A percentile compares a stretch with the other conserved stretches of the same genome.
Evolutionary conservation across 2,113 vertebrate genomes (phyloP).

Genomic region (Xenopus tropicalis): DNA sequence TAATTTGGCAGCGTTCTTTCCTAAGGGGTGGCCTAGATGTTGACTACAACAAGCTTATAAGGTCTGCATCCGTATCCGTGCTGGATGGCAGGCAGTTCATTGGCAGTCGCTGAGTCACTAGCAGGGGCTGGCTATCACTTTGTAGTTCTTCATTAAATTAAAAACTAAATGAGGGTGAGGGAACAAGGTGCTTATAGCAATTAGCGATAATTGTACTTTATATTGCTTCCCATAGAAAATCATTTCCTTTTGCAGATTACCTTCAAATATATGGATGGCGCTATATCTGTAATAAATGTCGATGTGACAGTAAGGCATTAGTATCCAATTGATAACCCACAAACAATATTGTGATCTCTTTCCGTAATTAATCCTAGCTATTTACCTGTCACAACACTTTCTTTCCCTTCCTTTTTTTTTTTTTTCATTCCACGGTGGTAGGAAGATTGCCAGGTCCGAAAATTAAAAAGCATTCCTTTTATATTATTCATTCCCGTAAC

Average conservation of each 20-base stretch:
- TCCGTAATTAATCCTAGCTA: constrained; percentile 73
- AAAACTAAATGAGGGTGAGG: constrained; percentile 2
- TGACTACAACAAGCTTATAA: too few species aligned
- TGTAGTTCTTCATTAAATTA: not conserved
- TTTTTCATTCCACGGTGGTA: constrained; percentile 65
- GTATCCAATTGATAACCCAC: constrained; percentile 71
- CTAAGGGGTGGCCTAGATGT: too few species aligned
- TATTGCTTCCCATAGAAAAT: constrained; percentile 46
- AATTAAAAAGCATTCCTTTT: constrained; percentile 91
- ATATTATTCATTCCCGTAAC: constrained; percentile 76
- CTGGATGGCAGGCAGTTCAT: too few species aligned
- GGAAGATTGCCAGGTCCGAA: constrained; percentile 86
- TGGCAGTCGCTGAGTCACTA: too few species aligned
- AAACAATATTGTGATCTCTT: constrained; percentile 72
- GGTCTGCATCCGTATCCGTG: too few species aligned
- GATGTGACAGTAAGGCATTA: constrained; percentile 67
- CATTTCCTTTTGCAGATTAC: constrained; percentile 56
- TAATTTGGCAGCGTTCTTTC: too few species aligned
- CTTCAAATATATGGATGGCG: constrained; percentile 57
- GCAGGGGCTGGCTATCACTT: not conserved
- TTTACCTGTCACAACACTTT: constrained; percentile 68
- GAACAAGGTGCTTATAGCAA: constrained; percentile 34
- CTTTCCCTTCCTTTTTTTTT: constrained; percentile 51
- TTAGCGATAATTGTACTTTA: constrained; percentile 51
- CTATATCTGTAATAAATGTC: constrained; percentile 66